Conservation (phyloP, 1,140 invertebrate species). For the Leucophenga varia region DNA sequence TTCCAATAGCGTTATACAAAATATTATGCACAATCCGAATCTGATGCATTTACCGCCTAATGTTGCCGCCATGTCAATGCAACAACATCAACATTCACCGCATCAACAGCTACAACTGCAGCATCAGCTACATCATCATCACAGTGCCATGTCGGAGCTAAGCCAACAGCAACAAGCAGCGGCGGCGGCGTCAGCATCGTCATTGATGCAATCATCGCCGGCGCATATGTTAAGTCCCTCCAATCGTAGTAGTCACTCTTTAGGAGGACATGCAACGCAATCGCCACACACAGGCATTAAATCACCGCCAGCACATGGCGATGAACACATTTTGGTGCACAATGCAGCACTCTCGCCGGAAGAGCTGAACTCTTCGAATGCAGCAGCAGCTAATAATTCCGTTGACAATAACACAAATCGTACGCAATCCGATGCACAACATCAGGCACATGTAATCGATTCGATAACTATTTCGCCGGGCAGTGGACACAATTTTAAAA, state of each 20-base stretch:
- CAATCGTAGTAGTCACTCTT: conserved; percentile 37
- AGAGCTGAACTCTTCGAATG: conserved; percentile 13
- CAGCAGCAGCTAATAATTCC: conserved; percentile 22
- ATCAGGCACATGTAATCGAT: conserved; percentile 42
- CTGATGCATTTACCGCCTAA: conserved; percentile 42
- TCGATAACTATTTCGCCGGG: conserved; percentile 52
- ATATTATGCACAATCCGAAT: conserved; percentile 46
- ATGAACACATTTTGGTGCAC: conserved; percentile 17
- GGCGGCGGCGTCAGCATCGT: not conserved
- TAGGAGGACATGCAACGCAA: conserved; percentile 26
- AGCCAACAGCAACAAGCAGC: no score
- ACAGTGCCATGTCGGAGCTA: conserved; percentile 2
- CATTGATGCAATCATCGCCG: conserved; percentile 27
- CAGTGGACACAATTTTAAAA: conserved; percentile 48
- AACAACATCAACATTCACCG: conserved; percentile 18
- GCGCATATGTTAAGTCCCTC: conserved; percentile 39
- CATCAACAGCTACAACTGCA: conserved; percentile 22
- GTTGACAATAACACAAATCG: conserved; percentile 16
- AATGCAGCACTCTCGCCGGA: conserved; percentile 3
- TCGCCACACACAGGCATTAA: conserved; percentile 24
- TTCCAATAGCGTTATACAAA: conserved; percentile 31
- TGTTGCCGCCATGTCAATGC: conserved; percentile 19
- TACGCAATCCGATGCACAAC: conserved; percentile 1
- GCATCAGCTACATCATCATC: conserved; percentile 7
- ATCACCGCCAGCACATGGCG: conserved; percentile 25